These are phyloP conservation scores for Otis tarda DNA, from an alignment of 2,113 vertebrate genomes.

Conservation along the genomic window DNA sequence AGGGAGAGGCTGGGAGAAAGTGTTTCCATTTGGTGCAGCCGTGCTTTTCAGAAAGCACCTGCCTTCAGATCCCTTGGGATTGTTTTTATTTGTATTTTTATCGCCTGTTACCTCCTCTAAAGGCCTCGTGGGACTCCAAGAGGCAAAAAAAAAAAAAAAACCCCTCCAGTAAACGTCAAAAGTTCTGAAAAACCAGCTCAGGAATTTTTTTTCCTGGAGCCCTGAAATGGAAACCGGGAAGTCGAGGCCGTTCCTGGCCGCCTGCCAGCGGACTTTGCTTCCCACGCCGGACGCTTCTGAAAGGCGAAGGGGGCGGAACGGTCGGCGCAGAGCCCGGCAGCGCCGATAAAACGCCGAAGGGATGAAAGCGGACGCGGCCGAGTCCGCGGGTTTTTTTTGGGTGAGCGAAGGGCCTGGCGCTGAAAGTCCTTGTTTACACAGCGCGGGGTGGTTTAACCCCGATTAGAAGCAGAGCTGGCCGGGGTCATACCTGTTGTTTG, in stretches of 20 bases:
- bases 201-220: too few relatives aligned
- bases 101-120: not conserved
- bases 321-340: not conserved
- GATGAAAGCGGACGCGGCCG: fast-evolving
- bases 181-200: not conserved
- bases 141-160: too few relatives aligned
- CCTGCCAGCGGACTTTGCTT: not conserved
- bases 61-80: not conserved
- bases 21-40: fast-evolving
- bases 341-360: not conserved
- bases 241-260: not conserved
- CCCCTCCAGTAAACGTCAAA: not conserved
- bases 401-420: fast-evolving
- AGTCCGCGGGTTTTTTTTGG: too few relatives aligned
- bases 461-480: not conserved
- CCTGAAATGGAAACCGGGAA: not conserved
- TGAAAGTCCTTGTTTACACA: not conserved
- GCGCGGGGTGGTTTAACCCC: not conserved
- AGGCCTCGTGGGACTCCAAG: not conserved
- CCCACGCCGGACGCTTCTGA: not conserved
- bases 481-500: not conserved
- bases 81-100: not conserved
- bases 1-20: not conserved
- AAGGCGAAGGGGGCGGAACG: not conserved
- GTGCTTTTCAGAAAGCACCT: not conserved